Percentiles rank a stretch among this genome's conserved stretches.
Evolutionary conservation across 2,888 invertebrate species (phyloP).

Genomic region (Dermolepida albohirtum): DNA sequence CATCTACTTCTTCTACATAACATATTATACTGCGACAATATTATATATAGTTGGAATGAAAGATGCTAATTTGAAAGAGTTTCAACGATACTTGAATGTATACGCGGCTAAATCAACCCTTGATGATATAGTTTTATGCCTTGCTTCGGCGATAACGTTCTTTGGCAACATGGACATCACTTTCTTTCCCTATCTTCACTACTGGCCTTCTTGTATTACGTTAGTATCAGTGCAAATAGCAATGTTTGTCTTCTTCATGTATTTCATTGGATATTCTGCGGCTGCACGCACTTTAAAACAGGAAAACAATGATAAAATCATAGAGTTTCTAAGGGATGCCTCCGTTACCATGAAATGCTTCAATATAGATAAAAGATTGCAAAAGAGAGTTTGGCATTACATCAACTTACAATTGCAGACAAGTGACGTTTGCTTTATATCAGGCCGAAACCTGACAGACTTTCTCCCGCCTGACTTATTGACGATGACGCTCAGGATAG

Average conservation of each 20-base stretch:
- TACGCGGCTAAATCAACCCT: not conserved
- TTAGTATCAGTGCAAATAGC: conserved; percentile 21
- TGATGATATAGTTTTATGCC: conserved; percentile 7
- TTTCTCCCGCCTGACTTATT: conserved; percentile 33
- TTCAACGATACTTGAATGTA: not conserved
- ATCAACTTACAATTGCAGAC: conserved; percentile 28
- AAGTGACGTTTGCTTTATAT: conserved; percentile 29
- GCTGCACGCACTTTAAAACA: conserved; percentile 66
- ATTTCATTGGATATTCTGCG: conserved; percentile 59
- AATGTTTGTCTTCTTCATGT: conserved; percentile 31
- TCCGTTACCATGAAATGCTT: conserved; percentile 68
- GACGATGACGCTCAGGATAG: conserved; percentile 22
- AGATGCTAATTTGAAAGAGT: not conserved
- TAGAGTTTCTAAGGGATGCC: conserved; percentile 51
- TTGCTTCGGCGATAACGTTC: conserved; percentile 13
- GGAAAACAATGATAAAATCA: conserved; percentile 44
- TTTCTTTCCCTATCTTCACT: conserved; percentile 19
- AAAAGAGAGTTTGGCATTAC: conserved; percentile 50
- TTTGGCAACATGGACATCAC: conserved; percentile 11
- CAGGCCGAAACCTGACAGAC: not conserved
- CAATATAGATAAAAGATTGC: conserved; percentile 65
- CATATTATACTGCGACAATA: conserved; percentile 17
- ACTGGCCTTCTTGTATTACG: conserved; percentile 17
- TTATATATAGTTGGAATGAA: conserved; percentile 15
- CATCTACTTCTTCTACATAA: not conserved